Conservation (phyloP, 2,797 vertebrate genomes). For the Sarcophilus harrisii region DNA sequence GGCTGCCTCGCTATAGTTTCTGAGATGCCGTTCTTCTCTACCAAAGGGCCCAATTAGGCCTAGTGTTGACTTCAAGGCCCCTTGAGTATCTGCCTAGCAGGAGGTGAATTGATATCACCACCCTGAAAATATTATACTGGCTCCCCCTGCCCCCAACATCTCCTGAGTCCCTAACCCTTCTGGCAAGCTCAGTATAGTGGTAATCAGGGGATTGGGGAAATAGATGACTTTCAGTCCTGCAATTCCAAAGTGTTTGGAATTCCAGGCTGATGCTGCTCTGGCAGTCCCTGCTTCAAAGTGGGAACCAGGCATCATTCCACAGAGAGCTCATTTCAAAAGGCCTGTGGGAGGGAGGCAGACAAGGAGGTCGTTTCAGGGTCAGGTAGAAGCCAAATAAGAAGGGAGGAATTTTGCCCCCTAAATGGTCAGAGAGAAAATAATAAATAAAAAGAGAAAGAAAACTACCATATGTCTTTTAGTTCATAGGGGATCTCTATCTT, state of each 20-base stretch:
- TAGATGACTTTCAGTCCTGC: slow-evolving; percentile 2
- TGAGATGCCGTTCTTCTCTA: not conserved
- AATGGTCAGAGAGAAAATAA: slow-evolving; percentile 53
- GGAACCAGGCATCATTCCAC: slow-evolving; percentile 69
- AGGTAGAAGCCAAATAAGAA: slow-evolving; percentile 79
- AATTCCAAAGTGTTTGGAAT: slow-evolving; percentile 75
- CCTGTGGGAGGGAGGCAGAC: slow-evolving; percentile 73
- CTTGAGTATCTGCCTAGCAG: not conserved
- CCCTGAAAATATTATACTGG: not conserved
- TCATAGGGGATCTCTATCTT: slow-evolving; percentile 82
- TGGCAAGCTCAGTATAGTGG: not conserved
- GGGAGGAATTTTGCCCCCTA: slow-evolving; percentile 67
- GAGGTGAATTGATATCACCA: not conserved
- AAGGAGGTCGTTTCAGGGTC: slow-evolving; percentile 80
- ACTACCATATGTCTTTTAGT: slow-evolving; percentile 75
- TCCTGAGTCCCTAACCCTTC: not conserved
- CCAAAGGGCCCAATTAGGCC: not conserved
- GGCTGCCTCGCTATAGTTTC: not conserved
- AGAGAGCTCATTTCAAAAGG: slow-evolving; percentile 81
- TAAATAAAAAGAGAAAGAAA: slow-evolving; percentile 72
- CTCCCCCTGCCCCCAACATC: not conserved
- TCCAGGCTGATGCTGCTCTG: not conserved
- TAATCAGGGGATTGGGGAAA: not conserved
- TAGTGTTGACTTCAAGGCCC: not conserved
- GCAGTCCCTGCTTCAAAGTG: slow-evolving; percentile 77